These are phyloP conservation scores for Polydrusus cervinus DNA, from an alignment of 2,888 invertebrate species.

Conservation along the genomic window DNA sequence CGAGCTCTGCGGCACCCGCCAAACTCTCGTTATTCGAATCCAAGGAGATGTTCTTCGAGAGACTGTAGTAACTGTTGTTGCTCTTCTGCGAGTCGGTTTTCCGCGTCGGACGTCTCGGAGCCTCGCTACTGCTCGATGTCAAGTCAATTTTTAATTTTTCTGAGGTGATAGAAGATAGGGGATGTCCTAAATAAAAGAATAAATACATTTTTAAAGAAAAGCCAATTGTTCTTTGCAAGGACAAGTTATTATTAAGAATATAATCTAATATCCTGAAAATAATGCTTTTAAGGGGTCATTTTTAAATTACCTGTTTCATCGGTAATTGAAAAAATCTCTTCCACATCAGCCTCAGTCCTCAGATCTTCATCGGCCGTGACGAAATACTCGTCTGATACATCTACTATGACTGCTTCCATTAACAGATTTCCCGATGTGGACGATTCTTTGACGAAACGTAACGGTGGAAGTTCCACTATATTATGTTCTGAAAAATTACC, in stretches of 20 bases:
- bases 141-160: constrained; percentile 74
- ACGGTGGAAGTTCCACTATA: constrained; percentile 88
- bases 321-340: constrained; percentile 85
- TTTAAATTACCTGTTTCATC: constrained; percentile 75
- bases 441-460: constrained; percentile 91
- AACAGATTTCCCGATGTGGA: constrained; percentile 89
- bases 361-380: constrained; percentile 87
- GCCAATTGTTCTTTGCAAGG: too few relatives aligned
- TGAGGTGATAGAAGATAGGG: constrained; percentile 70
- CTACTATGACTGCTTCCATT: constrained; percentile 94
- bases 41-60: constrained; percentile 77
- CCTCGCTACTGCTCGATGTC: constrained; percentile 73
- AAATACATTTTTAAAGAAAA: too few relatives aligned
- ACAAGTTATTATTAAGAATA: too few relatives aligned
- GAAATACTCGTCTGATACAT: constrained; percentile 90
- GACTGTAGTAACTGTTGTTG: constrained; percentile 76
- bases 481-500: constrained; percentile 78
- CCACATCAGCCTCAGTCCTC: constrained; percentile 89
- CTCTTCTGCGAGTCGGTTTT: constrained; percentile 79
- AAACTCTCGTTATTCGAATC: constrained; percentile 75
- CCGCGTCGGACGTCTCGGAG: constrained; percentile 76
- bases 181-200: constrained; percentile 58
- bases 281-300: too few relatives aligned
- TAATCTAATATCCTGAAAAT: too few relatives aligned
- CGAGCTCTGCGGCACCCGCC: constrained; percentile 74